Conservation (phyloP, 2,888 invertebrate species). For the Brenthis daphne region DNA sequence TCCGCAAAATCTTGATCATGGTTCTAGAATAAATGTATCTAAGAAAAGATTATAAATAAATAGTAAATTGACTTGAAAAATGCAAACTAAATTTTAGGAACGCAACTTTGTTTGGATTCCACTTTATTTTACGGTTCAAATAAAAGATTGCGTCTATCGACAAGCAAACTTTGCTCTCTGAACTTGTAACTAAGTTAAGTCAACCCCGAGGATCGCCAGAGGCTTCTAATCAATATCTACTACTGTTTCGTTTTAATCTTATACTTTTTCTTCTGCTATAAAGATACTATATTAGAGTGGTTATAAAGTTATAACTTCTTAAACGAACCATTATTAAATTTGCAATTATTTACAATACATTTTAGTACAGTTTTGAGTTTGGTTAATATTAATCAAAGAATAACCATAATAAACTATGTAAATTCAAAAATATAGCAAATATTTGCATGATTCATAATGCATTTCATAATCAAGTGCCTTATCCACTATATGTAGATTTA, state of each 20-base stretch:
- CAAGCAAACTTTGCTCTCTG: slow-evolving; percentile 72
- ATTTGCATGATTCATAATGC: slow-evolving; percentile 32
- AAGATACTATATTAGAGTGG: background rate
- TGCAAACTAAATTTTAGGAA: slow-evolving; percentile 41
- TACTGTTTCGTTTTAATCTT: slow-evolving; percentile 48
- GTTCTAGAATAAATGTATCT: no score
- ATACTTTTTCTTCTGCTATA: slow-evolving; percentile 31
- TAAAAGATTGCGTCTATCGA: slow-evolving; percentile 59
- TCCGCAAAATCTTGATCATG: no score
- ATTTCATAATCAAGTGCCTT: slow-evolving; percentile 14
- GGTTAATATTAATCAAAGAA: no score
- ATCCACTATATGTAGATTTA: slow-evolving; percentile 5
- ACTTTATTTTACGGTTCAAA: slow-evolving; percentile 40
- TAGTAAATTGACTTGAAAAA: slow-evolving; percentile 14
- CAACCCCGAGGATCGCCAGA: slow-evolving; percentile 57
- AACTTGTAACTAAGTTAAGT: slow-evolving; percentile 76
- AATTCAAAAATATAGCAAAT: slow-evolving; percentile 9
- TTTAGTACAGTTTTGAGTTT: no score
- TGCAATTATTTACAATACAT: background rate
- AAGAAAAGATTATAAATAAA: no score
- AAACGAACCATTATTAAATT: background rate
- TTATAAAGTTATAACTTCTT: background rate
- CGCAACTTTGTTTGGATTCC: slow-evolving; percentile 20
- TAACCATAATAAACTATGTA: no score
- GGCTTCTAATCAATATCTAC: slow-evolving; percentile 66